Percentiles rank a stretch among this genome's conserved stretches.
Evolutionary conservation across 2,888 invertebrate genomes (phyloP).

Genomic region (Flexamia atlantica): DNA sequence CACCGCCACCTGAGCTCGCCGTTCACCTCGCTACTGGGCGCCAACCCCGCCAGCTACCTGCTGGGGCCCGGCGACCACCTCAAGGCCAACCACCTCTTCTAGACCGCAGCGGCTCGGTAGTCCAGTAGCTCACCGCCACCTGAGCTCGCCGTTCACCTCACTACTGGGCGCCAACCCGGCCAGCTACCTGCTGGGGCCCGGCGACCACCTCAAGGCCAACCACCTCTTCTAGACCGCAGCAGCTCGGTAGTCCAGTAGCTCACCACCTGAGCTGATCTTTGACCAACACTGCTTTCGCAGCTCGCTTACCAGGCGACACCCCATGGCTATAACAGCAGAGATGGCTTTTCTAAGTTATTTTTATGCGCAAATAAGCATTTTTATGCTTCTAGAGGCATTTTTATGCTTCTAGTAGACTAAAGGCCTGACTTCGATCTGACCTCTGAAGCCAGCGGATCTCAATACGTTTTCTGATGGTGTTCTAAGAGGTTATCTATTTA

Average conservation of each 20-base stretch:
- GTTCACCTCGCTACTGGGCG: slow-evolving; percentile 67
- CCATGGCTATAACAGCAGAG: no score
- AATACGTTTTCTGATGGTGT: no score
- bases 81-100: slow-evolving; percentile 71
- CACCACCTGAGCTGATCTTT: slow-evolving; percentile 74
- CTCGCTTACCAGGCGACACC: no score
- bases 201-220: slow-evolving; percentile 71
- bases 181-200: slow-evolving; percentile 70
- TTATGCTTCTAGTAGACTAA: no score
- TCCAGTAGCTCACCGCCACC: slow-evolving; percentile 48
- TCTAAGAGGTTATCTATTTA: no score
- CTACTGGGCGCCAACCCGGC: slow-evolving; percentile 68
- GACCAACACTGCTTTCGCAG: slow-evolving; percentile 49
- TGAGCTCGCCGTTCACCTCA: slow-evolving; percentile 66
- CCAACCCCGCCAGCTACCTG: slow-evolving; percentile 70
- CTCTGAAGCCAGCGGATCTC: no score
- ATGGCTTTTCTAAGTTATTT: no score
- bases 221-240: slow-evolving; percentile 69
- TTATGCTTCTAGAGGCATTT: no score
- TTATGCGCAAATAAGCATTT: no score
- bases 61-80: slow-evolving; percentile 70
- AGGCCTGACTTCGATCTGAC: no score
- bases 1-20: slow-evolving; percentile 65
- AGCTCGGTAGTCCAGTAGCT: not conserved
- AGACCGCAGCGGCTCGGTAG: slow-evolving; percentile 8